phyloP scores from a whole-genome alignment of 2,888 invertebrate species.

The Drosophila buzzatii region DNA sequence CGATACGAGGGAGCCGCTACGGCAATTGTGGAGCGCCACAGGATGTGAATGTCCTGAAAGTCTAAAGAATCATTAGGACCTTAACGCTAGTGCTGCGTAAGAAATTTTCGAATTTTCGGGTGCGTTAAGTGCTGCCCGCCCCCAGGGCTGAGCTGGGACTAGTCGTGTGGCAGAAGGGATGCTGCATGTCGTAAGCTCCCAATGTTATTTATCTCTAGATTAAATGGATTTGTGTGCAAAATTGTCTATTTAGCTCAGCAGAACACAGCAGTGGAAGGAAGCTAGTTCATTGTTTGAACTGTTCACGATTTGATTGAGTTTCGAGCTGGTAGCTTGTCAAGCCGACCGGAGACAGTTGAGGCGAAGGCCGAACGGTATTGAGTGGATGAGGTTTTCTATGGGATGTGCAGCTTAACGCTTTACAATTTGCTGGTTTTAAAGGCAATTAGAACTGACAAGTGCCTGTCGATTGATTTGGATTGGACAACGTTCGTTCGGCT shows the following conservation, averaged over 20 bases:
- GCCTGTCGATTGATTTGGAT: slow-evolving; percentile 63
- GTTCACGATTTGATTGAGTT: slow-evolving; percentile 71
- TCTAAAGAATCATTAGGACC: slow-evolving; percentile 70
- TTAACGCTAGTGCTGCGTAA: slow-evolving; percentile 71
- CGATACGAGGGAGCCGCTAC: slow-evolving; percentile 43
- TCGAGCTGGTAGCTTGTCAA: slow-evolving; percentile 22
- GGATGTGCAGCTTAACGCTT: slow-evolving; percentile 60
- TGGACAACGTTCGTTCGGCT: slow-evolving; percentile 37
- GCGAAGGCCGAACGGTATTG: too few species aligned
- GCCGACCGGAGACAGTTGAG: too few species aligned
- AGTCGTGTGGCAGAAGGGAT: slow-evolving; percentile 8
- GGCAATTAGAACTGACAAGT: slow-evolving; percentile 77
- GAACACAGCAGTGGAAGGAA: slow-evolving; percentile 24
- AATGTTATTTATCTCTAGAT: slow-evolving; percentile 82
- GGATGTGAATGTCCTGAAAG: slow-evolving; percentile 34
- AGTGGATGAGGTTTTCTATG: slow-evolving; percentile 17
- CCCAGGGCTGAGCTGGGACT: slow-evolving; percentile 22
- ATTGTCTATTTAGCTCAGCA: slow-evolving; percentile 75
- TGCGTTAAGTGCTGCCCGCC: slow-evolving; percentile 72
- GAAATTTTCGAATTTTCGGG: slow-evolving; percentile 77
- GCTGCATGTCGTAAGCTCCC: slow-evolving; percentile 44
- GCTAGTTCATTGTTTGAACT: slow-evolving; percentile 73
- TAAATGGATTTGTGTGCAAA: slow-evolving; percentile 81
- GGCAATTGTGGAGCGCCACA: slow-evolving; percentile 60
- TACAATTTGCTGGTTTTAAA: slow-evolving; percentile 64